Conservation (phyloP, 2,797 vertebrate genomes). For the Ctenochaetus hawaiiensis region DNA sequence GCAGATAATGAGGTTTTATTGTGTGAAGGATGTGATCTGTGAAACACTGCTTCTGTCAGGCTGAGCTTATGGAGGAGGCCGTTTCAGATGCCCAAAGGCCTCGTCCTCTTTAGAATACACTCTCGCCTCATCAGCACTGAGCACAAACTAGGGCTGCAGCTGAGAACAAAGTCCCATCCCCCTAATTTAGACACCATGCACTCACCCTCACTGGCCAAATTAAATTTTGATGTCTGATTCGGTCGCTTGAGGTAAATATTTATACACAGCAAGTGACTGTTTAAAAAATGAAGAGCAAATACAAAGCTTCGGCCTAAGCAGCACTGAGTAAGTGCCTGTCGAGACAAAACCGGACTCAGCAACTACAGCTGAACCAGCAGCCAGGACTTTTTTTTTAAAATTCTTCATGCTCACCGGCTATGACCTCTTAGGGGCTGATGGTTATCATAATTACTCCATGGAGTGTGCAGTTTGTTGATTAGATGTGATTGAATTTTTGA, state of each 20-base stretch:
- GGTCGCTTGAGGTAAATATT: conserved; percentile 57
- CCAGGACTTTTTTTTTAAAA: conserved; percentile 37
- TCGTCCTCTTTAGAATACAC: conserved; percentile 53
- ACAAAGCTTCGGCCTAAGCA: conserved; percentile 45
- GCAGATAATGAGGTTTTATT: conserved; percentile 16
- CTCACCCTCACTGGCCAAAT: conserved; percentile 53
- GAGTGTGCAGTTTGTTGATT: conserved; percentile 31
- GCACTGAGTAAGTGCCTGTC: conserved; percentile 53
- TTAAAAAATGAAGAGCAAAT: conserved; percentile 49
- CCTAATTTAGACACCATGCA: conserved; percentile 47
- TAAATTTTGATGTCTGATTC: conserved; percentile 51
- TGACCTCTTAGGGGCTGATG: conserved; percentile 15
- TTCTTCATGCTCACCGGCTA: conserved; percentile 19
- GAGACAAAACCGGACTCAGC: conserved; percentile 51
- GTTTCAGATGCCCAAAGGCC: conserved; percentile 58
- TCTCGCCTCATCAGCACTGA: conserved; percentile 53
- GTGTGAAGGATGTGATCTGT: conserved; percentile 18
- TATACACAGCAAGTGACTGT: conserved; percentile 42
- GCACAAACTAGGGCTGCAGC: conserved; percentile 53
- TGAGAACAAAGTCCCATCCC: conserved; percentile 44
- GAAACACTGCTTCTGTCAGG: conserved; percentile 32
- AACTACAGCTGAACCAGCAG: conserved; percentile 39
- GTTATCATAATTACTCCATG: conserved; percentile 31
- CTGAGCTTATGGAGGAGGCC: conserved; percentile 43
- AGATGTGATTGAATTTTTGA: conserved; percentile 6